Conservation (phyloP, 1,140 invertebrate species). For the Pristionchus pacificus region DNA sequence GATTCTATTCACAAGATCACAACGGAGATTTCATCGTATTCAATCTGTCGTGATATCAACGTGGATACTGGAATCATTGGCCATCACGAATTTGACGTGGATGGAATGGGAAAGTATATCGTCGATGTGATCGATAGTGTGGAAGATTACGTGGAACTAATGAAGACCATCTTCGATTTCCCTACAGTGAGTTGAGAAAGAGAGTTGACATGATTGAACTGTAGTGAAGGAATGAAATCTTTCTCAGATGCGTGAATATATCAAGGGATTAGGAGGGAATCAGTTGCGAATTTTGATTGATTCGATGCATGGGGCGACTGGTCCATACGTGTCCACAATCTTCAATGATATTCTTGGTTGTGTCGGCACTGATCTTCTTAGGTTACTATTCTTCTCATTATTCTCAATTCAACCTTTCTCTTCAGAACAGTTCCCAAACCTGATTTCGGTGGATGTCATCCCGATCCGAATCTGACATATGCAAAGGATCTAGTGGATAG, state of each 20-base stretch:
- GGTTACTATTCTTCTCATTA: neutral
- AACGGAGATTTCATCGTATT: constrained; percentile 74
- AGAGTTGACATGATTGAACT: neutral
- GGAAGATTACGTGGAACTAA: constrained; percentile 79
- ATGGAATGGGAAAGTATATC: constrained; percentile 69
- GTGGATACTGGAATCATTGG: constrained; percentile 28
- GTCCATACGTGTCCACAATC: constrained; percentile 85
- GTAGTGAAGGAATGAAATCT: neutral
- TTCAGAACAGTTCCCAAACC: constrained; percentile 60
- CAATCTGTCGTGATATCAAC: constrained; percentile 63
- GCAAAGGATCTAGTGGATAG: constrained; percentile 77
- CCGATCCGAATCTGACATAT: constrained; percentile 97
- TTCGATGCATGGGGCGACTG: constrained; percentile 92
- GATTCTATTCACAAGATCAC: constrained; percentile 81
- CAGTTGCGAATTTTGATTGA: constrained; percentile 83
- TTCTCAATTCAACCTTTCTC: neutral
- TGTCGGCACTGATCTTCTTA: constrained; percentile 23
- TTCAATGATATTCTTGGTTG: constrained; percentile 81
- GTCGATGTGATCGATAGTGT: constrained; percentile 90
- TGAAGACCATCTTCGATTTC: constrained; percentile 98
- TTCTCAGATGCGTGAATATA: constrained; percentile 69
- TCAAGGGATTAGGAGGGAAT: constrained; percentile 67
- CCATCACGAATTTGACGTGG: constrained; percentile 64
- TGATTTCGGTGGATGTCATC: constrained; percentile 94
- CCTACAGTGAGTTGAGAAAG: constrained; percentile 31